phyloP scores from a whole-genome alignment of 2,797 vertebrate species.

The Petrocephalus schoutedeni region DNA sequence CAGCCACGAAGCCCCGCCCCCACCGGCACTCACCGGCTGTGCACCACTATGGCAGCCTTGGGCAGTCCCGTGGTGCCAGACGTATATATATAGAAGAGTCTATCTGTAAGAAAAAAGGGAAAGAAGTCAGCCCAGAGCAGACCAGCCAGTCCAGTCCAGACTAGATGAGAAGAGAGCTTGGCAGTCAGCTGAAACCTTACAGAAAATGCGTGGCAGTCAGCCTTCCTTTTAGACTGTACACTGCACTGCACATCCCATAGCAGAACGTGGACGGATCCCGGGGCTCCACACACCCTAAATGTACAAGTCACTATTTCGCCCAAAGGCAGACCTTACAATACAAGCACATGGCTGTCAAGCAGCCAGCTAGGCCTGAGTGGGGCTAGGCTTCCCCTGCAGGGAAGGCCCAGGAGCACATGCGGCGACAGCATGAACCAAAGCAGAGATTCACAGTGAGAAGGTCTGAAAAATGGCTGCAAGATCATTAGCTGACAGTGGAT shows the following conservation, averaged over 20 bases:
- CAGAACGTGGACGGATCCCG: not conserved
- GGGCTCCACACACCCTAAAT: not conserved
- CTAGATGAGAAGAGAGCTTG: not conserved
- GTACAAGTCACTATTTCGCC: not conserved
- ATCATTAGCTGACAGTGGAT: not conserved
- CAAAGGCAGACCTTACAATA: not conserved
- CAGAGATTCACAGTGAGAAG: not conserved
- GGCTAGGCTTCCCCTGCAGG: not conserved
- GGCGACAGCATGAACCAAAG: not conserved
- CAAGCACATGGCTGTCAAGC: not conserved
- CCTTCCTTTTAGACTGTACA: not conserved
- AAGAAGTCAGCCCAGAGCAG: not conserved
- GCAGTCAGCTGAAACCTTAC: not conserved
- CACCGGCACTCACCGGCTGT: constrained; percentile 70
- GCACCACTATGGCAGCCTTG: constrained; percentile 84
- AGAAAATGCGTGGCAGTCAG: not conserved
- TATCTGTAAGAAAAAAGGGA: constrained; percentile 53
- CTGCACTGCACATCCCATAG: not conserved
- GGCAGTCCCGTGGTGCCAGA: constrained; percentile 85
- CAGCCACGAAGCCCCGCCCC: not conserved
- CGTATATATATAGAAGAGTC: constrained; percentile 86
- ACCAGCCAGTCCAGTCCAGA: not conserved
- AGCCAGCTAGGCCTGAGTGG: not conserved
- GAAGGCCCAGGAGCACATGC: not conserved
- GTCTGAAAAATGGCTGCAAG: not conserved